Conservation (phyloP, 1,140 invertebrate genomes). For the Amyelois transitella region DNA sequence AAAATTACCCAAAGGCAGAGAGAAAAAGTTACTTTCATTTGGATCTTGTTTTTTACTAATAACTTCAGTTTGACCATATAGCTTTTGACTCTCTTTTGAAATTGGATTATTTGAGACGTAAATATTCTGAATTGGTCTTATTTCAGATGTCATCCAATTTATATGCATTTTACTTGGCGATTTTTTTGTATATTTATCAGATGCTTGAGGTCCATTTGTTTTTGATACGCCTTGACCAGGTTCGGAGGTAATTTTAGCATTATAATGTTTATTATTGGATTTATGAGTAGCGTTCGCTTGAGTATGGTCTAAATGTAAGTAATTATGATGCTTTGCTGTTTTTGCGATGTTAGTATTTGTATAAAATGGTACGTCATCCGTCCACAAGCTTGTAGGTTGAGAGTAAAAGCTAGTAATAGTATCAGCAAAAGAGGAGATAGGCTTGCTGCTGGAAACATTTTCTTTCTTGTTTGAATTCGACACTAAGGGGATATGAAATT, state of each 20-base stretch:
- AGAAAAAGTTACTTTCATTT: slow-evolving; percentile 56
- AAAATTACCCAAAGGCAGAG: slow-evolving; percentile 62
- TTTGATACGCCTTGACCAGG: slow-evolving; percentile 21
- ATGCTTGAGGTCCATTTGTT: slow-evolving; percentile 26
- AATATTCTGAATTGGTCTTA: slow-evolving; percentile 53
- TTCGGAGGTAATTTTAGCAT: slow-evolving; percentile 37
- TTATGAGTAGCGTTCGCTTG: slow-evolving; percentile 37
- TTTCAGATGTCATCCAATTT: slow-evolving; percentile 70
- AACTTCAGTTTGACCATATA: slow-evolving; percentile 40
- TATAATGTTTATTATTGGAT: slow-evolving; percentile 36
- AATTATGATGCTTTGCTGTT: slow-evolving; percentile 51
- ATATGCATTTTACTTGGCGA: slow-evolving; percentile 67
- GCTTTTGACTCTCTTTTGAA: slow-evolving; percentile 47
- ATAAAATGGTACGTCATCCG: slow-evolving; percentile 58
- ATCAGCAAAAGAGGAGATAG: slow-evolving; percentile 44
- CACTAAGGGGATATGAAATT: slow-evolving; percentile 63
- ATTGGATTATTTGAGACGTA: slow-evolving; percentile 34
- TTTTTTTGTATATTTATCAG: slow-evolving; percentile 63
- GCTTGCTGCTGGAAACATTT: slow-evolving; percentile 30
- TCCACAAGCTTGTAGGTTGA: slow-evolving; percentile 58
- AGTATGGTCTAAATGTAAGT: slow-evolving; percentile 34
- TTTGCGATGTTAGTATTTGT: slow-evolving; percentile 45
- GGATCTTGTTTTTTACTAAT: slow-evolving; percentile 45
- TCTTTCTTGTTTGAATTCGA: slow-evolving; percentile 54
- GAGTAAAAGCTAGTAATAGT: slow-evolving; percentile 60